Evolutionary conservation across 2,797 vertebrate species (phyloP).

Genomic region (Botia almorhae): DNA sequence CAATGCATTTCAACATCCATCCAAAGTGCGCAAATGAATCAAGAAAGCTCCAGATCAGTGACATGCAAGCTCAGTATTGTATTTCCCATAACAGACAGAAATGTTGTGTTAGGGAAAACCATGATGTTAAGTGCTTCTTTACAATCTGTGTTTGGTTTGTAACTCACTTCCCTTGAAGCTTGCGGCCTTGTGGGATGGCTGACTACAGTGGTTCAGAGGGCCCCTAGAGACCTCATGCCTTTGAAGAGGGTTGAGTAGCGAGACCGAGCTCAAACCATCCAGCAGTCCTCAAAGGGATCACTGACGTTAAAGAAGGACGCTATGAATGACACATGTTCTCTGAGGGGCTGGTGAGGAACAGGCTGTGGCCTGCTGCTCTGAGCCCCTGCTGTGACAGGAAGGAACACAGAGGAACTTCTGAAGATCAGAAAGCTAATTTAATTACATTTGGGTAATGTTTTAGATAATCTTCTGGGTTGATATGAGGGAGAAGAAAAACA

Average conservation of each 20-base stretch:
- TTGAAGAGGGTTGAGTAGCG: conserved; percentile 24
- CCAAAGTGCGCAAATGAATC: background rate
- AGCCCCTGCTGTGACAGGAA: background rate
- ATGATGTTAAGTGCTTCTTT: background rate
- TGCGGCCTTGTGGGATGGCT: conserved; percentile 5
- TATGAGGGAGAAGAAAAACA: background rate
- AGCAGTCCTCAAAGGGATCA: background rate
- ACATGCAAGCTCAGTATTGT: background rate
- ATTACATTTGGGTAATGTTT: background rate
- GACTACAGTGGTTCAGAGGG: conserved; percentile 3
- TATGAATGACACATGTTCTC: conserved; percentile 22
- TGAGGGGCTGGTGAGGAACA: background rate
- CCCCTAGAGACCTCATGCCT: conserved; percentile 15
- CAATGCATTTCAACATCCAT: background rate
- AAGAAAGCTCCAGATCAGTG: background rate
- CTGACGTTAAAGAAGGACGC: conserved; percentile 23
- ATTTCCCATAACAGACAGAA: background rate
- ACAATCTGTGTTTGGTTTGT: conserved; percentile 5
- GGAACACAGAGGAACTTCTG: too few species aligned
- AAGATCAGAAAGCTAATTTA: background rate
- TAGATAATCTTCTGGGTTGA: background rate
- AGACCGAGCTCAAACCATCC: conserved; percentile 19
- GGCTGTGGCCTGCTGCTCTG: background rate
- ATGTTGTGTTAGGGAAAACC: background rate
- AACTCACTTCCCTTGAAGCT: conserved; percentile 1